Evolutionary conservation across 1,140 invertebrate genomes (phyloP).

Genomic region (Bombus consobrinus): DNA sequence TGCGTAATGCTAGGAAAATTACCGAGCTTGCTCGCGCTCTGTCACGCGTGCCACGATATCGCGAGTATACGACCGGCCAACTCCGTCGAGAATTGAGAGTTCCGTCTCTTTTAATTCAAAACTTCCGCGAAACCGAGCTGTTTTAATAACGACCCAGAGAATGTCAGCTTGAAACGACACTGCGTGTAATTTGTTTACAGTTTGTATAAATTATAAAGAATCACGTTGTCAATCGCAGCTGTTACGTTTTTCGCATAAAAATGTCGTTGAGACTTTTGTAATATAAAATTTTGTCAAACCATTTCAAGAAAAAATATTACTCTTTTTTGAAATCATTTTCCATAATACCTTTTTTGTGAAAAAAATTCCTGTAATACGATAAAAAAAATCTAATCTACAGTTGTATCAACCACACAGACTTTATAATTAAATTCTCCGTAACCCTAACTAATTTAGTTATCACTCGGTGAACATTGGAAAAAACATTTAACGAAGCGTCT

Average conservation of each 20-base stretch:
- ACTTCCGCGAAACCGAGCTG: conserved; percentile 59
- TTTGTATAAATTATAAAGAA: not conserved
- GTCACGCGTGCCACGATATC: conserved; percentile 66
- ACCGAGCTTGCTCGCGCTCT: conserved; percentile 62
- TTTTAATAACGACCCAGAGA: not conserved
- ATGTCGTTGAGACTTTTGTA: too few species aligned
- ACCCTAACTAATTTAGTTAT: not conserved
- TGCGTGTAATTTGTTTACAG: not conserved
- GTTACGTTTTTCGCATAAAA: too few species aligned
- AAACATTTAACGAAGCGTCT: not conserved
- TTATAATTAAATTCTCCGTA: not conserved
- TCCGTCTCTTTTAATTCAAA: conserved; percentile 69
- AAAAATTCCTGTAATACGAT: not conserved
- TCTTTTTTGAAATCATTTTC: too few species aligned
- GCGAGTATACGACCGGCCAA: conserved; percentile 53
- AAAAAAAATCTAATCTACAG: too few species aligned
- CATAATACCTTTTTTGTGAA: too few species aligned
- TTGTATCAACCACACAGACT: too few species aligned
- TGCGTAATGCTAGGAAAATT: conserved; percentile 79
- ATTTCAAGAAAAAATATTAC: not conserved
- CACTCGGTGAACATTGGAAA: not conserved
- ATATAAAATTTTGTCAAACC: too few species aligned
- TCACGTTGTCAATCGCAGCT: not conserved
- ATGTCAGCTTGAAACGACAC: not conserved
- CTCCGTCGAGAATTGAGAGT: conserved; percentile 62